Evolutionary conservation across 2,888 invertebrate species (phyloP).

Genomic region (Pachydiplax longipennis): DNA sequence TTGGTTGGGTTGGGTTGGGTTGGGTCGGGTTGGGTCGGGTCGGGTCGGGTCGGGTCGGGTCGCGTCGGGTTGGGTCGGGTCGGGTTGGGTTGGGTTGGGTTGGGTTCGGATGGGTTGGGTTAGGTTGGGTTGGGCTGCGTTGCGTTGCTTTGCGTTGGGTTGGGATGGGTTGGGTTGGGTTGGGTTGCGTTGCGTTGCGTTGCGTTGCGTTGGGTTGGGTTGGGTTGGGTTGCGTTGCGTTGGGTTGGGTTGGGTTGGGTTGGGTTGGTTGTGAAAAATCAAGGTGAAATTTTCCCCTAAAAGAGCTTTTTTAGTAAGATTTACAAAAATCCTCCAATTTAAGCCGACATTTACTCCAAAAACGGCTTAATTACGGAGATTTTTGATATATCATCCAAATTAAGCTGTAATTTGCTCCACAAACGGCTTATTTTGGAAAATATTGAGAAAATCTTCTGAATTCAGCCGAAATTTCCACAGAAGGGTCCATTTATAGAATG

Average conservation of each 20-base stretch:
- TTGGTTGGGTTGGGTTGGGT: conserved; percentile 1
- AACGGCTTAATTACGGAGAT: too few relatives aligned
- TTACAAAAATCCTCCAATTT: too few relatives aligned
- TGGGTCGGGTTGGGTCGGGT: neutral
- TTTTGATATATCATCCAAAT: too few relatives aligned
- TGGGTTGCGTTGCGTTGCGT: neutral
- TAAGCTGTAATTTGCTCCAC: too few relatives aligned
- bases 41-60: neutral
- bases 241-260: too few relatives aligned
- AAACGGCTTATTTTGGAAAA: too few relatives aligned
- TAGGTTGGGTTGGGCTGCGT: neutral
- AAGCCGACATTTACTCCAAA: too few relatives aligned
- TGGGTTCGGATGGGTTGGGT: neutral
- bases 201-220: neutral
- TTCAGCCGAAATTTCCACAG: neutral
- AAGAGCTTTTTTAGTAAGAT: too few relatives aligned
- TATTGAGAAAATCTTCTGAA: too few relatives aligned
- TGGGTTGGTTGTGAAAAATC: too few relatives aligned
- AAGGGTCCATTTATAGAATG: too few relatives aligned
- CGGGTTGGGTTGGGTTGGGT: neutral
- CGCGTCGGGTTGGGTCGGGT: neutral
- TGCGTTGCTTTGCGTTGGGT: neutral
- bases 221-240: neutral
- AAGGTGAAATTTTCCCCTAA: too few relatives aligned
- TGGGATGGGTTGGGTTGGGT: neutral